Conservation (phyloP, 2,888 invertebrate species). For the Omphaloscelis lunosa region DNA sequence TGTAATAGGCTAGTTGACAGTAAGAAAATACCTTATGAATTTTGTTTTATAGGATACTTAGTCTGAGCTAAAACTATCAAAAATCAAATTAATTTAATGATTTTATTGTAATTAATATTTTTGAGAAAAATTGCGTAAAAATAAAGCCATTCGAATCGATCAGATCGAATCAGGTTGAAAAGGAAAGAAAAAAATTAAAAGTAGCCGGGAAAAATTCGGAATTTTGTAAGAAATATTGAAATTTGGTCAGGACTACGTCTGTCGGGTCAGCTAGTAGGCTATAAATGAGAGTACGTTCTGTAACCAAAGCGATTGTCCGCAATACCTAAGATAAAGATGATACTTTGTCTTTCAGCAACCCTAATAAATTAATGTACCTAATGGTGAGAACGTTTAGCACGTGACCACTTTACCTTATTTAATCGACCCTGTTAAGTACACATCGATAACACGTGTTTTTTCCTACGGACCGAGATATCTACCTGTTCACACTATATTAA, state of each 20-base stretch:
- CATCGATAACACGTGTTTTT: constrained; percentile 38
- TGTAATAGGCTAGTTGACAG: not conserved
- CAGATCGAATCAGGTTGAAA: too few relatives aligned
- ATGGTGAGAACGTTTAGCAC: constrained; percentile 55
- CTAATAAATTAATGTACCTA: constrained; percentile 50
- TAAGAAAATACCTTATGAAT: too few relatives aligned
- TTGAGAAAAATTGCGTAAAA: not conserved
- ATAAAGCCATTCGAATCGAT: too few relatives aligned
- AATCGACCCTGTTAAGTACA: constrained; percentile 41
- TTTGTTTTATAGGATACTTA: not conserved
- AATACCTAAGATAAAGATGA: constrained; percentile 31
- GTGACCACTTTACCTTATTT: constrained; percentile 42
- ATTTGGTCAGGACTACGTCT: too few relatives aligned
- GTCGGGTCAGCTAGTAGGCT: not conserved
- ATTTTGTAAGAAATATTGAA: too few relatives aligned
- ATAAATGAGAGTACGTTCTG: constrained; percentile 8
- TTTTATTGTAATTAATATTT: not conserved
- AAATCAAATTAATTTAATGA: not conserved
- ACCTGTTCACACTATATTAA: constrained; percentile 3
- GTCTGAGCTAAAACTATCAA: not conserved
- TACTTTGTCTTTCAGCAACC: constrained; percentile 45
- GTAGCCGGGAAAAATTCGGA: too few relatives aligned
- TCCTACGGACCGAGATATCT: not conserved
- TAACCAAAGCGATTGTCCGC: constrained; percentile 15
- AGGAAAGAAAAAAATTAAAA: too few relatives aligned